Conservation (phyloP, 2,888 invertebrate genomes). For the Drepanosiphum platanoidis region DNA sequence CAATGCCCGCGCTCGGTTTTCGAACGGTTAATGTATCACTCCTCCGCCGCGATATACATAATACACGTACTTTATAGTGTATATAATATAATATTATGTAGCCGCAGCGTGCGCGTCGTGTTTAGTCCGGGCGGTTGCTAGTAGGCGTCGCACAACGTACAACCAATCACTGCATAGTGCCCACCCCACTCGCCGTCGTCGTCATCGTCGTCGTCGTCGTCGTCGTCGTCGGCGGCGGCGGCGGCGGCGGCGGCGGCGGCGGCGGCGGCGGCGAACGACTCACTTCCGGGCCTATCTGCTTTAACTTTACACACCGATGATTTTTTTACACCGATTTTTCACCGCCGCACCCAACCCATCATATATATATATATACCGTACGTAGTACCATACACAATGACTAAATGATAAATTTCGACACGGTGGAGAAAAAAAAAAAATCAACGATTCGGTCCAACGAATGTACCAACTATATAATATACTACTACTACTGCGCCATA, state of each 20-base stretch:
- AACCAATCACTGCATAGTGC: slow-evolving; percentile 54
- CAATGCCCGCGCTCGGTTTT: not conserved
- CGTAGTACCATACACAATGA: slow-evolving; percentile 45
- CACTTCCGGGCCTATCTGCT: slow-evolving; percentile 58
- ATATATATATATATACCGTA: too few relatives aligned
- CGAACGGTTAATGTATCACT: not conserved
- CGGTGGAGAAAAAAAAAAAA: slow-evolving; percentile 44
- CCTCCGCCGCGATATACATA: not conserved
- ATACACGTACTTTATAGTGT: too few relatives aligned
- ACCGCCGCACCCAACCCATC: slow-evolving; percentile 57
- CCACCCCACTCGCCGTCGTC: slow-evolving; percentile 46
- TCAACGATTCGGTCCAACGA: slow-evolving; percentile 59
- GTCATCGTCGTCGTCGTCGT: slow-evolving; percentile 40
- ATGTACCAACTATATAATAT: slow-evolving; percentile 4
- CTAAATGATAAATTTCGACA: slow-evolving; percentile 59
- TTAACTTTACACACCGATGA: slow-evolving; percentile 56
- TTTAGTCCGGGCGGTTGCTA: slow-evolving; percentile 29
- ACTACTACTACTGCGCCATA: slow-evolving; percentile 21
- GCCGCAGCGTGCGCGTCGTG: not conserved
- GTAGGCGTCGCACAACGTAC: slow-evolving; percentile 56
- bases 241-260: too few relatives aligned
- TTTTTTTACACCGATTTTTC: slow-evolving; percentile 60
- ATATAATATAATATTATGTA: too few relatives aligned
- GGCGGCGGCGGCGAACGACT: too few relatives aligned
- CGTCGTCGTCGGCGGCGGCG: slow-evolving; percentile 24